Conservation (phyloP, 2,888 invertebrate species). For the Ditula angustiorana region DNA sequence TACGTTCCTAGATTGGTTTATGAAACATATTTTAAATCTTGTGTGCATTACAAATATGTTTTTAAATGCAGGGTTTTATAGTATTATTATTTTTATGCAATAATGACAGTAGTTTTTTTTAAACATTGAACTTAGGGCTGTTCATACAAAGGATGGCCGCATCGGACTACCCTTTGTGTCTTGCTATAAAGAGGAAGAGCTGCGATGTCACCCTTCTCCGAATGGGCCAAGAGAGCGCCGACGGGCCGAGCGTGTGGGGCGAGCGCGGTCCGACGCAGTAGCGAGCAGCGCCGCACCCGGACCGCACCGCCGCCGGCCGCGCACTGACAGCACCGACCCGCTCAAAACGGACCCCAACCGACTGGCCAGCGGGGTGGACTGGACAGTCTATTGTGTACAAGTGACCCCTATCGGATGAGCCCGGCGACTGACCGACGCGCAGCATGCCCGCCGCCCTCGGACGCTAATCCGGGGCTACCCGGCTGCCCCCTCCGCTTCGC, state of each 20-base stretch:
- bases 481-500: constrained; percentile 72
- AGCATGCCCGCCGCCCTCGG: constrained; percentile 77
- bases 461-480: constrained; percentile 73
- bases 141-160: constrained; percentile 39
- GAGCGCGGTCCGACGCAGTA: constrained; percentile 68
- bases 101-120: not conserved
- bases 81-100: not conserved
- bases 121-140: constrained; percentile 18
- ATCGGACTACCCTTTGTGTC: constrained; percentile 69
- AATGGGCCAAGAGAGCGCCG: constrained; percentile 61
- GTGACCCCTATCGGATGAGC: constrained; percentile 75
- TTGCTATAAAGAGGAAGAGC: constrained; percentile 72
- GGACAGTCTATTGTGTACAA: constrained; percentile 74
- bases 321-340: constrained; percentile 59
- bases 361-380: constrained; percentile 57
- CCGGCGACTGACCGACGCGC: constrained; percentile 71
- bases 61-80: too few relatives aligned
- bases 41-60: not conserved
- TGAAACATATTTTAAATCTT: too few relatives aligned
- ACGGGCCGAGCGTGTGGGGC: constrained; percentile 60
- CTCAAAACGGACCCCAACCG: constrained; percentile 58
- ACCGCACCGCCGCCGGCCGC: constrained; percentile 74
- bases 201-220: constrained; percentile 80
- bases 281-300: constrained; percentile 76
- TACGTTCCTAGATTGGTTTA: too few relatives aligned